Evolutionary conservation across 2,113 vertebrate species (phyloP).

Genomic region (Archocentrus centrarchus): DNA sequence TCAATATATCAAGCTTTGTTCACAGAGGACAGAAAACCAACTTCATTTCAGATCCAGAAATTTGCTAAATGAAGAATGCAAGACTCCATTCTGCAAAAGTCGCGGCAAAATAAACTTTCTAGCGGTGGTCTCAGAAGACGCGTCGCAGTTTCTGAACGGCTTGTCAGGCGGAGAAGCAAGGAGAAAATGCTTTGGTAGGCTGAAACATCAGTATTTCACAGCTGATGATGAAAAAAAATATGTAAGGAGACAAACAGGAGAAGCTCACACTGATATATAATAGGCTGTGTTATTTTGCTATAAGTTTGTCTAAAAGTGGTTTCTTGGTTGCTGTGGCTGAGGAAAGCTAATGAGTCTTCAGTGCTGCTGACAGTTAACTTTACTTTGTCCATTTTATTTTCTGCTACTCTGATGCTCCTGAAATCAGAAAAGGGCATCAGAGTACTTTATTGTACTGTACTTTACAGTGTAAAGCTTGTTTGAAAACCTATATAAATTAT

Average conservation of each 20-base stretch:
- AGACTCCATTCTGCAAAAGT: neutral
- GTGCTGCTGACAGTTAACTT: neutral
- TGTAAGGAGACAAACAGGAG: neutral
- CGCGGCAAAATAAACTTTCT: neutral
- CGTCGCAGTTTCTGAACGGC: neutral
- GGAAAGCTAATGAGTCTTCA: neutral
- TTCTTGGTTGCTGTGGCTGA: constrained; percentile 2
- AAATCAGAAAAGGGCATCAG: neutral
- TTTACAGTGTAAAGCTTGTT: neutral
- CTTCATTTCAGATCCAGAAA: neutral
- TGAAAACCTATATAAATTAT: neutral
- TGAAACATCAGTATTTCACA: neutral
- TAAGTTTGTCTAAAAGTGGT: neutral
- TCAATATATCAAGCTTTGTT: neutral
- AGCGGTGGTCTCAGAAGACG: neutral
- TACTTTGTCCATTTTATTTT: neutral
- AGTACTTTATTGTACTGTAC: neutral
- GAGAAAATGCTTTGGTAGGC: no score
- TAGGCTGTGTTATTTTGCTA: neutral
- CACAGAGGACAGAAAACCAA: neutral
- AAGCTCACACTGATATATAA: neutral
- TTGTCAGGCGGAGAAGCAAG: neutral
- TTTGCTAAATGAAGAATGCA: neutral
- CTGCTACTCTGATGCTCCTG: neutral
- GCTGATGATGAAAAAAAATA: neutral